A percentile compares a stretch with the other conserved stretches of the same genome.
Evolutionary conservation across 2,888 invertebrate species (phyloP).

Genomic region (Sinhomidia bicolor): DNA sequence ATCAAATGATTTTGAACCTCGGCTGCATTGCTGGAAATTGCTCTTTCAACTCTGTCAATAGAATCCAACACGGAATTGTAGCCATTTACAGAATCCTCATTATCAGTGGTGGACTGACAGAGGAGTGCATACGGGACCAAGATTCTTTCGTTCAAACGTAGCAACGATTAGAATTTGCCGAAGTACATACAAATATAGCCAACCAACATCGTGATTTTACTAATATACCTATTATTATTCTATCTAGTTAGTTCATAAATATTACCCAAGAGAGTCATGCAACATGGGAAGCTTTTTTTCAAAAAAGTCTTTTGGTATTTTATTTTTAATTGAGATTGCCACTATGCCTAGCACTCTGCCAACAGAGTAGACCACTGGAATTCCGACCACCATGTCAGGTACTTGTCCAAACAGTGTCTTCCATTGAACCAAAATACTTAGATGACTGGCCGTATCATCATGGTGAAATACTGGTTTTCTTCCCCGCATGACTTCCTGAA

Average conservation of each 20-base stretch:
- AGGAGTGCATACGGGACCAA: conserved; percentile 51
- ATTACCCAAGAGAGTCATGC: conserved; percentile 55
- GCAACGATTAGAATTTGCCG: too few relatives aligned
- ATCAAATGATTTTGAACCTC: conserved; percentile 2
- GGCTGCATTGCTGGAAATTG: not conserved
- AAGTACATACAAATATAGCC: too few relatives aligned
- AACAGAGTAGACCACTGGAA: conserved; percentile 24
- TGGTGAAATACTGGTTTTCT: conserved; percentile 30
- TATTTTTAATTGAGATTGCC: conserved; percentile 51
- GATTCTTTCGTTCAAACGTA: too few relatives aligned
- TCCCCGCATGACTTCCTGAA: conserved; percentile 29
- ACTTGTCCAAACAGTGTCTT: conserved; percentile 44
- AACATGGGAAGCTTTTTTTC: conserved; percentile 36
- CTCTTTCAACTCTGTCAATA: conserved; percentile 54
- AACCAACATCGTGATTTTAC: too few relatives aligned
- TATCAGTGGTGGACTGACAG: conserved; percentile 17
- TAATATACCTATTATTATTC: too few relatives aligned
- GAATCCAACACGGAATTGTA: conserved; percentile 40
- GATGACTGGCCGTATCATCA: conserved; percentile 41
- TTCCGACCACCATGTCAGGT: conserved; percentile 57
- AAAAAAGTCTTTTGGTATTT: conserved; percentile 49
- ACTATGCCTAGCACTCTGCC: conserved; percentile 32
- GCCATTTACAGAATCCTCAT: conserved; percentile 6
- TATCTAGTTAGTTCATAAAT: too few relatives aligned
- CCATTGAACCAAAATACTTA: conserved; percentile 56